These are phyloP conservation scores for Vespertilio murinus DNA, from an alignment of 2,797 vertebrate species.

Conservation along the genomic window DNA sequence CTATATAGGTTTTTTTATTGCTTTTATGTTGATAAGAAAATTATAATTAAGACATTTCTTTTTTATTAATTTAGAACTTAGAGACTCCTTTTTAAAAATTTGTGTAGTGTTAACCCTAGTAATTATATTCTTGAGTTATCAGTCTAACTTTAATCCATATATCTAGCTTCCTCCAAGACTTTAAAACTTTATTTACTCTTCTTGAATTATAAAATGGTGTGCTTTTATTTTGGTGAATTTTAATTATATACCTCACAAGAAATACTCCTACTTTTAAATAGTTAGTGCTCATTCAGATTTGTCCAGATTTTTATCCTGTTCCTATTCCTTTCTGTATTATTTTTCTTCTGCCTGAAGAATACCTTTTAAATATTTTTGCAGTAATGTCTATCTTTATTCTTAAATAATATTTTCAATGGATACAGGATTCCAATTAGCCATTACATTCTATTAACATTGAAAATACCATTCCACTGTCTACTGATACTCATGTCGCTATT, in stretches of 20 bases:
- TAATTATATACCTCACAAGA: neutral
- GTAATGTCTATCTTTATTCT: neutral
- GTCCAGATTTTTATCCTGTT: neutral
- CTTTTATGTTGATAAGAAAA: neutral
- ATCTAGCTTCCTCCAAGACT: neutral
- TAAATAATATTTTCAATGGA: neutral
- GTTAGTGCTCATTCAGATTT: neutral
- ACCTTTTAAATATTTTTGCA: neutral
- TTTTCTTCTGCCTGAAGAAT: neutral
- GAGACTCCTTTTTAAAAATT: neutral
- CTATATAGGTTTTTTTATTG: neutral
- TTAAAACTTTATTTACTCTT: neutral
- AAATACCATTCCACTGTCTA: neutral
- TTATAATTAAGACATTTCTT: neutral
- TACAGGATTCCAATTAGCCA: neutral
- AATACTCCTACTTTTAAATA: slow-evolving; percentile 32
- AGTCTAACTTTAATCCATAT: neutral
- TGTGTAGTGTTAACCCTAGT: neutral
- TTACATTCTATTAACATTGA: neutral
- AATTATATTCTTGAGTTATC: neutral
- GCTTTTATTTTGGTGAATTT: neutral
- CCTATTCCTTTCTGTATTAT: neutral
- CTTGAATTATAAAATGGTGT: neutral
- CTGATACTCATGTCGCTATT: neutral
- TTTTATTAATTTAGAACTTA: slow-evolving; percentile 3